phyloP scores from a whole-genome alignment of 2,888 invertebrate species.

The Megastigmus dorsalis region DNA sequence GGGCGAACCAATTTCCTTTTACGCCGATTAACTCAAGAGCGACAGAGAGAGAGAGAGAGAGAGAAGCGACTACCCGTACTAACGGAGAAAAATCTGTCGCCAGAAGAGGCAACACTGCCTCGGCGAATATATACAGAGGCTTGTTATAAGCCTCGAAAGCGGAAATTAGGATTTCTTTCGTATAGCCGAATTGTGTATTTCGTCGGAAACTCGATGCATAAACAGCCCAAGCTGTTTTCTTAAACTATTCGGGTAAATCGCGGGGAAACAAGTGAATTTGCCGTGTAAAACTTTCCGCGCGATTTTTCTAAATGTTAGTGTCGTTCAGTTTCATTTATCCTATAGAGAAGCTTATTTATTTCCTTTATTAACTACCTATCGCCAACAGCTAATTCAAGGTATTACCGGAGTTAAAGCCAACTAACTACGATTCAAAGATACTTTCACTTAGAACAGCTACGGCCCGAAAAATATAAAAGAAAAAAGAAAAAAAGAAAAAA shows the following conservation, averaged over 20 bases:
- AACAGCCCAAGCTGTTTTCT: not conserved
- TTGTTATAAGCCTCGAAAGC: conserved; percentile 14
- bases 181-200: conserved; percentile 7
- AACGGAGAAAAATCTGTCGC: conserved; percentile 4
- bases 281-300: not conserved
- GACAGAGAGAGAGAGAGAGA: not conserved
- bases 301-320: not conserved
- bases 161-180: conserved; percentile 35
- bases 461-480: not conserved
- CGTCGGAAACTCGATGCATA: not conserved
- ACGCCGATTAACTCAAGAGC: conserved; percentile 47
- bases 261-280: not conserved
- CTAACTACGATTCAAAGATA: too few relatives aligned
- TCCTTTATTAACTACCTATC: too few relatives aligned
- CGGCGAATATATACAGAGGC: conserved; percentile 2
- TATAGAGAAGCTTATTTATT: too few relatives aligned
- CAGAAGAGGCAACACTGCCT: not conserved
- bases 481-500: not conserved
- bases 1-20: conserved; percentile 45
- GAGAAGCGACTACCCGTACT: not conserved
- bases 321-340: too few relatives aligned
- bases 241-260: not conserved
- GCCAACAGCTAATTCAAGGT: too few relatives aligned
- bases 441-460: not conserved
- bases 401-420: too few relatives aligned